Evolutionary conservation across 2,888 invertebrate species (phyloP), one percentile per base, ranked within the genome.

Genomic region (Meteorus colon): DNA sequence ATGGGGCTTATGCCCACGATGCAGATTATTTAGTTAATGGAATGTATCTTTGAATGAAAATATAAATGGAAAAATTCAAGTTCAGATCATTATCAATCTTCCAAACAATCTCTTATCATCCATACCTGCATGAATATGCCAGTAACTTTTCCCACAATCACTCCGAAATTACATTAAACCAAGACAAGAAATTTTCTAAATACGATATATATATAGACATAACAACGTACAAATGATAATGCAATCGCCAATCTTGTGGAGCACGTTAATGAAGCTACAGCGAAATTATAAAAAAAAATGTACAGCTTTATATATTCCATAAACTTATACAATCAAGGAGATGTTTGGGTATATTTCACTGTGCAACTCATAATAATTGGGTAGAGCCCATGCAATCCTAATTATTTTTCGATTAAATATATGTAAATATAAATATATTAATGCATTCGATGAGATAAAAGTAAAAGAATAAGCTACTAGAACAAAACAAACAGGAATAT

Each of bases 1-100:
- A 96, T 89, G 93, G 94, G 69, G 93, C 95, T 24, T 95, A 95
- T 87, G 95, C 96, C 45, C 96, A 97, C 89, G 98, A 98, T 90
- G 97, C 98, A 0, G 98, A 98, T 91, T 98, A 98, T 91, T 92
- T 98, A 85, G 98, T 98, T 84, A 98, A 98, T 91, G 98, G 98
- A 86, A 98, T 98, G 98, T 98, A 98, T 91, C 94, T 98, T 88
- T 97, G 94, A 92, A 85, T 79, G 75, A 76, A 70, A 73, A 79
- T 79, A 74, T 77, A 77, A 75, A 48, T 67, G 34, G 65, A 41
- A 55, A 37, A n/a, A 31, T 70, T 55, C 6, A 34, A 70, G 59
- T 27, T 8, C 8, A 8, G 2, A n/a, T 55, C 3, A 8, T 8
- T 19, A 1, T 2, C 24, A 19, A 55, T 19, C 19, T 55, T 6